phyloP scores from a whole-genome alignment of 2,113 vertebrate species.

The Oryzias curvinotus region DNA sequence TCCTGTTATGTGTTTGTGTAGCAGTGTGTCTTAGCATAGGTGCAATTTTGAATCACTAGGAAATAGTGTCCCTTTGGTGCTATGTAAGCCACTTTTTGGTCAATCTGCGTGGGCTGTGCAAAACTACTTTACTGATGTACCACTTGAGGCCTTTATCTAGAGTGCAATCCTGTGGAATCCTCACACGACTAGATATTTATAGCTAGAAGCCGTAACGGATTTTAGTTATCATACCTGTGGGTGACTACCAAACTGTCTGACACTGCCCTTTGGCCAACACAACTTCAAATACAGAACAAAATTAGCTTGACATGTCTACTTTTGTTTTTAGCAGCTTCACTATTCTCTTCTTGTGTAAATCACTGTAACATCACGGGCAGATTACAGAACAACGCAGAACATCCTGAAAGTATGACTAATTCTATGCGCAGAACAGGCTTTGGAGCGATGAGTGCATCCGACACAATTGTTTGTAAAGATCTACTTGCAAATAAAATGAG shows the following conservation, averaged over 20 bases:
- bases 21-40: slow-evolving; percentile 45
- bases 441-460: slow-evolving; percentile 51
- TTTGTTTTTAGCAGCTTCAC: slow-evolving; percentile 58
- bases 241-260: slow-evolving; percentile 31
- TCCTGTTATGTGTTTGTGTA: slow-evolving; percentile 45
- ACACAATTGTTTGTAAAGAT: slow-evolving; percentile 49
- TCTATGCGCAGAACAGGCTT: slow-evolving; percentile 51
- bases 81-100: slow-evolving; percentile 54
- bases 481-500: slow-evolving; percentile 68
- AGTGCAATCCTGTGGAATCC: slow-evolving; percentile 57
- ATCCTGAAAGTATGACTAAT: slow-evolving; percentile 25
- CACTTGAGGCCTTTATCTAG: slow-evolving; percentile 75
- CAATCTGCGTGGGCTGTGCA: slow-evolving; percentile 30
- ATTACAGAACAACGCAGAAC: slow-evolving; percentile 26
- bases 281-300: slow-evolving; percentile 27
- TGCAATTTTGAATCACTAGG: slow-evolving; percentile 51
- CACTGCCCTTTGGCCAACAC: slow-evolving; percentile 47
- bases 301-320: slow-evolving; percentile 12
- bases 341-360: slow-evolving; percentile 29
- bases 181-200: slow-evolving; percentile 38
- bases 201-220: slow-evolving; percentile 19
- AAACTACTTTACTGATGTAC: slow-evolving; percentile 55
- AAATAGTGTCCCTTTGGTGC: slow-evolving; percentile 63
- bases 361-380: slow-evolving; percentile 5
- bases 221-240: slow-evolving; percentile 26